Evolutionary conservation across 2,797 vertebrate species (phyloP), one percentile per base, ranked within the genome.

Genomic region (Ptychobarbus kaznakovi): DNA sequence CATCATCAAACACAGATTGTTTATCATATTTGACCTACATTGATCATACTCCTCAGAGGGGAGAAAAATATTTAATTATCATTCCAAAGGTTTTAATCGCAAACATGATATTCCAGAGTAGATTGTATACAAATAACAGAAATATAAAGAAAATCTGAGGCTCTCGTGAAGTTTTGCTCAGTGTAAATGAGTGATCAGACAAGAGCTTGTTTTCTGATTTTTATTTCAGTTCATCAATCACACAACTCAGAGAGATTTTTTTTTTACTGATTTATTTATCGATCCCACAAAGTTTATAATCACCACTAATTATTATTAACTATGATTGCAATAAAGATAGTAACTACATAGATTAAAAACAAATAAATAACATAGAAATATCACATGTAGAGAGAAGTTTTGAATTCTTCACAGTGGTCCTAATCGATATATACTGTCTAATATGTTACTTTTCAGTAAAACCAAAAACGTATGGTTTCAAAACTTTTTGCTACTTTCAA

Each of bases 331-430:
- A 70, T 77, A 72, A 46, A 13, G 46, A 69, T 56, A 42, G 22
- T 22, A 65, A 68, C 49, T 44, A 28, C 5, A 77, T 53, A 86
- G 73, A 16, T 38, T 79, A 63, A 79, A 53, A 79, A 85, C n/a
- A 78, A 81, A 79, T 56, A 86, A 86, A 86, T 66, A 83, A 86
- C 28, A 87, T 15, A 63, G 16, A 51, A 68, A 66, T 32, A 42
- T 65, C 4, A 40, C n/a, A 65, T 25, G 44, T 18, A 42, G 10
- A 76, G 61, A 75, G 16, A 83, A 53, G 53, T 72, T 40, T 42
- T 72, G 16, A 42, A 56, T 40, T 15, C 4, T 44, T 66, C 25
- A 65, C 61, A 53, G 22, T 69, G 32, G 32, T 40, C 4, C 20
- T 76, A 53, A 53, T 13, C 20, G 3, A 53, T 38, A 1, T 56